Base-by-base conservation (phyloP, 2,888 invertebrate genomes). In the Cantharis flavilabris region DNA sequence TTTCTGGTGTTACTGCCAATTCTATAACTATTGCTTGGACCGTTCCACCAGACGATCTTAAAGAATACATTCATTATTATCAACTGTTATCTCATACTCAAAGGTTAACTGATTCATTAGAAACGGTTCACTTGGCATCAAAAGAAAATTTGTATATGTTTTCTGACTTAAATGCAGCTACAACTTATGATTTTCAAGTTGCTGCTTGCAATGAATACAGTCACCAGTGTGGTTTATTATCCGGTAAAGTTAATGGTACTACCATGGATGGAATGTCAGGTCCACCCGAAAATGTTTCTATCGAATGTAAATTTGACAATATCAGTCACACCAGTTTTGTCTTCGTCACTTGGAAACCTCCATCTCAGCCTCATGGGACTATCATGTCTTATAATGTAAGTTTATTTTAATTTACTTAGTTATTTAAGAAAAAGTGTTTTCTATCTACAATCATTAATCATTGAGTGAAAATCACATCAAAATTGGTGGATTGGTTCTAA, bases 1-100 rank as follows among this genome's bases (percentile, higher is more conserved):
- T 96, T 0, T 95, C 95, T 62, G 96, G 90, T 2, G 91, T 90
- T 14, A 91, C 91, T 7, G 89, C 90, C 13, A 93, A 93, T 23
- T 95, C 96, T 0, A 95, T 96, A 77, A 96, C 96, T 0, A 93
- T 97, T 71, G 94, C 94, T 0, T 96, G 96, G 95, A 91, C 90
- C 28, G 90, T 92, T 0, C 95, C 95, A 0, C 92, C 93, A 0
- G 86, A 89, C 0, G 89, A 93, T 18, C 89, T 94, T 11, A 90
- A 91, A 11, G 92, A 93, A 79, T 92, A 93, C 83, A 93, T 96
- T 70, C 95, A 96, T 84, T 95, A 93, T 84, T 96, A 95, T 84
- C 90, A 93, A 79, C 86, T 96, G 63, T 91, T 93, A 79, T 93
- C 93, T 4, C 90, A 90, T 80, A 91, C 92, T 80, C 90, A 90